Base-by-base conservation (phyloP, 2,888 invertebrate genomes). In the Stenichneumon culpator region DNA sequence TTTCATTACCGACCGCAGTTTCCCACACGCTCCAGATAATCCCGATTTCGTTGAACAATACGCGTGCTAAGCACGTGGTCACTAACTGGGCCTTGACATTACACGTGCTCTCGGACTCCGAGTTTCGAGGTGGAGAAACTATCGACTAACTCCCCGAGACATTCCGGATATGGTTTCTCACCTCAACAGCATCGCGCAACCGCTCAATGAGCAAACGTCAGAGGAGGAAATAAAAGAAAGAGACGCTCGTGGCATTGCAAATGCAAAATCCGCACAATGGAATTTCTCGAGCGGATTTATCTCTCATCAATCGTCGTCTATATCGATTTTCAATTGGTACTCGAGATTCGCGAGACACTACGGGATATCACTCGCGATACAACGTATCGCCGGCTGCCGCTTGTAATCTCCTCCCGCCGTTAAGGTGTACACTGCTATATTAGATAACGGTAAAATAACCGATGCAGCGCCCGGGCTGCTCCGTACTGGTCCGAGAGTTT, bases 401-500 rank as follows among this genome's bases (percentile, higher is more conserved):
- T 79, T 39, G 54, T 84, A 81, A 74, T 74, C 65, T 79, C 36
- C 70, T 74, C 47, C 69, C 74, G 82, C 82, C 70, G 44, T 63
- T 82, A 75, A 57, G 50, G 52, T 65, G 47, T 57, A 52, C 79
- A 65, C 65, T 44, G 79, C n/a, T 85, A 52, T 82, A 82, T 82
- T 77, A 73, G 79, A 77, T 85, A 85, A 85, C 85, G 85, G 85
- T 79, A 82, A 82, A 70, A 82, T 79, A 85, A 85, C 79, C 74
- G 85, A 82, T 81, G 73, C 78, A 39, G 52, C 75, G 28, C 54
- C 5, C 28, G 74, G 39, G 28, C 39, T 39, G 60, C 28, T n/a
- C 74, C 60, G 63, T 69, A 57, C 44, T 69, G 77, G 52, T 70
- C 36, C 22, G 75, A 65, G 39, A 69, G 39, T 80, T 67, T 67